phyloP scores from a whole-genome alignment of 2,888 invertebrate genomes.

The Teleiodes luculella region DNA sequence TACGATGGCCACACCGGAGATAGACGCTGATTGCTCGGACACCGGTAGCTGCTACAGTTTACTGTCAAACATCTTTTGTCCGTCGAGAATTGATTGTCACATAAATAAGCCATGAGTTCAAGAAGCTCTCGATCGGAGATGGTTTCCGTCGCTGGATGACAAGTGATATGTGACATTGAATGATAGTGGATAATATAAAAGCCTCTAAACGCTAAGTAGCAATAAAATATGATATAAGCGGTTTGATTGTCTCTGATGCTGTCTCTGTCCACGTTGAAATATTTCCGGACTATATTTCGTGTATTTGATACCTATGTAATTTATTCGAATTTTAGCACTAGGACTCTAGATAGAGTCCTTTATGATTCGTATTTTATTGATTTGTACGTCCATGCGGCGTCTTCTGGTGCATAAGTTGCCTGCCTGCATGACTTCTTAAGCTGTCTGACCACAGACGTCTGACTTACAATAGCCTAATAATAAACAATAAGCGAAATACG shows the following conservation, averaged over 20 bases:
- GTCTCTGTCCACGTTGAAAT: conserved; percentile 2
- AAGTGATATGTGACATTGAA: conserved; percentile 16
- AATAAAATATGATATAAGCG: conserved; percentile 1
- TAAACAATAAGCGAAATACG: too few relatives aligned
- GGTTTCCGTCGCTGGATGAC: conserved; percentile 15
- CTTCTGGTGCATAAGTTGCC: too few relatives aligned
- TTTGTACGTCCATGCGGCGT: too few relatives aligned
- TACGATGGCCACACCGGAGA: conserved; percentile 32
- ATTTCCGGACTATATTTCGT: background rate
- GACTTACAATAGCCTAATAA: too few relatives aligned
- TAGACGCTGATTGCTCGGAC: conserved; percentile 25
- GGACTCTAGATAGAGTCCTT: too few relatives aligned
- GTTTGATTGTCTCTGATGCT: conserved; percentile 6
- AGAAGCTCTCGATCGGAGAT: conserved; percentile 13
- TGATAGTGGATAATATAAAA: conserved; percentile 9
- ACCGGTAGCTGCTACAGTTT: conserved; percentile 22
- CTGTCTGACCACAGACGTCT: too few relatives aligned
- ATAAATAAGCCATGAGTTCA: conserved; percentile 21
- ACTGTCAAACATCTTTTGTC: conserved; percentile 33
- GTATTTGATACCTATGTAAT: background rate
- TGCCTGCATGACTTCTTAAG: too few relatives aligned
- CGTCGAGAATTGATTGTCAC: conserved; percentile 26
- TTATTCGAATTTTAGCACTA: too few relatives aligned
- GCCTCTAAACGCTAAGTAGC: conserved; percentile 4
- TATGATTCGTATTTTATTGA: too few relatives aligned